Evolutionary conservation across 2,888 invertebrate species (phyloP), one percentile per base, ranked within the genome.

Genomic region (Torymus aiolomorphi): DNA sequence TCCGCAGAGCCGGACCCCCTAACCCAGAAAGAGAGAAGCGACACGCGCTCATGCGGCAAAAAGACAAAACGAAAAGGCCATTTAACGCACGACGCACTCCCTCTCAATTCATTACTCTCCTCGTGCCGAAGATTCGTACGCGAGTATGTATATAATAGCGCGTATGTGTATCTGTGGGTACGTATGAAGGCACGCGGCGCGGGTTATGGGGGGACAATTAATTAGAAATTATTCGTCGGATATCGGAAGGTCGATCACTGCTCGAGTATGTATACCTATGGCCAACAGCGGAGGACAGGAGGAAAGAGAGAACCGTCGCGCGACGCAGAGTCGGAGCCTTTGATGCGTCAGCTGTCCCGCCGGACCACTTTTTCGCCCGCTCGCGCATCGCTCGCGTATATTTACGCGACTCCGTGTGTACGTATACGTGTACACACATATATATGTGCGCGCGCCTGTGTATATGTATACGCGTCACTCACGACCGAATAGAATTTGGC

Each of bases 161-260:
- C 14, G 75, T 56, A 52, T 51, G 13, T 12, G 73, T 13, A 2
- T 14, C 1, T 57, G 54, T n/a, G 52, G 51, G 51, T 14, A 69
- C 8, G 16, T 78, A 66, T 73, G 77, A 70, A 20, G 54, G 18
- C 77, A 42, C 10, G 18, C 42, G 52, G 18, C 42, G 52, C 52
- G 18, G 71, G n/a, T 63, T 31, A 56, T 65, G 18, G 78, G 78
- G 69, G 83, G 73, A 82, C 84, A 85, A 89, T 89, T 88, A 88
- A 88, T 88, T 89, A 88, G 86, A 86, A 87, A 88, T 88, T 86
- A 86, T 86, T 85, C 83, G 82, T 52, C 69, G 81, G 82, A 82
- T 87, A 88, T 88, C 86, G 78, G 83, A 78, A 83, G 85, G 84
- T 81, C 82, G 85, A 86, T 80, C 62, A 69, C 80, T 72, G 16